Conservation (phyloP, 2,888 invertebrate species). For the Cremastobaeus sp. region DNA sequence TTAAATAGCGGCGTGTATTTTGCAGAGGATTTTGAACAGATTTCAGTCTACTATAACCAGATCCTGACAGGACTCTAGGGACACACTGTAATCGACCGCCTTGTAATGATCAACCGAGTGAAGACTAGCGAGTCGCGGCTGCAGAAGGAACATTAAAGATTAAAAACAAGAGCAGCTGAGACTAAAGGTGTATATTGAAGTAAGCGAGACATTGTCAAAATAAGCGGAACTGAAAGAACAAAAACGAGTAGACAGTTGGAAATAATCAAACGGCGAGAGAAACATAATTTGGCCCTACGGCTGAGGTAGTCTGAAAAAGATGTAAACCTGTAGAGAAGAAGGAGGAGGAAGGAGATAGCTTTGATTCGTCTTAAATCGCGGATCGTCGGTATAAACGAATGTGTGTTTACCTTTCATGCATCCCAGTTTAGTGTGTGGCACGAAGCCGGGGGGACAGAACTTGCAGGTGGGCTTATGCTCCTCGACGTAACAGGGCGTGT, state of each 20-base stretch:
- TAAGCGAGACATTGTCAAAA: slow-evolving; percentile 19
- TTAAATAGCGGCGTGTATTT: too few species aligned
- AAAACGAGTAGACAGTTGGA: slow-evolving; percentile 1
- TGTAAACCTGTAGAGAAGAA: slow-evolving; percentile 35
- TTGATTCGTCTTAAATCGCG: slow-evolving; percentile 4
- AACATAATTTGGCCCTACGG: background rate
- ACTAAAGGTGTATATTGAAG: slow-evolving; percentile 1
- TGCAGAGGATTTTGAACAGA: too few species aligned
- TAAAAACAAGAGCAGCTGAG: slow-evolving; percentile 15
- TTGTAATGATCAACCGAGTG: background rate
- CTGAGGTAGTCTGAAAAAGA: background rate
- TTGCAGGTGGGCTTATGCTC: slow-evolving; percentile 97
- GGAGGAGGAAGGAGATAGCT: slow-evolving; percentile 20
- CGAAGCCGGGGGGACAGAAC: slow-evolving; percentile 96
- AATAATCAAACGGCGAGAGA: background rate
- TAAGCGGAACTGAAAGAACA: slow-evolving; percentile 21
- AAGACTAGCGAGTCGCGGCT: background rate
- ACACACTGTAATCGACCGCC: too few species aligned
- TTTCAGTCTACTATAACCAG: too few species aligned
- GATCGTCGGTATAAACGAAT: slow-evolving; percentile 42
- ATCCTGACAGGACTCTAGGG: too few species aligned
- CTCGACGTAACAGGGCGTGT: slow-evolving; percentile 94
- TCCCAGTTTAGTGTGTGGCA: slow-evolving; percentile 94
- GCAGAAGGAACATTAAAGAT: background rate
- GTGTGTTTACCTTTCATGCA: slow-evolving; percentile 94